Conservation (phyloP, 2,113 vertebrate genomes). For the Lota lota region DNA sequence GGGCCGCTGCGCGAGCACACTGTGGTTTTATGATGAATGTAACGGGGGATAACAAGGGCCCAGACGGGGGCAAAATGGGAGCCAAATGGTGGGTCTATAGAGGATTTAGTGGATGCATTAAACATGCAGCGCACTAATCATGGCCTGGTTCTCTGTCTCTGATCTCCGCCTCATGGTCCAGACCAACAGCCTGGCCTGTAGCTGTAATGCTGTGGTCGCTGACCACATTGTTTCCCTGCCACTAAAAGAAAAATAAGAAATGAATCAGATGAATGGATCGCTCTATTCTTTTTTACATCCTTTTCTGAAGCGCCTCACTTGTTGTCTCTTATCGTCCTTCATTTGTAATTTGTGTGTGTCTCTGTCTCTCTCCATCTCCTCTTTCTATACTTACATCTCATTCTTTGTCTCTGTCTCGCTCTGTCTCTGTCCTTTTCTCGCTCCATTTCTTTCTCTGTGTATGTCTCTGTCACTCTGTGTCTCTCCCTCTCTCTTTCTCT, state of each 20-base stretch:
- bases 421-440: not conserved
- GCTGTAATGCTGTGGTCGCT: slow-evolving; percentile 41
- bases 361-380: slow-evolving; percentile 17
- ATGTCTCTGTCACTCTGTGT: slow-evolving; percentile 22
- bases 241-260: slow-evolving; percentile 41
- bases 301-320: slow-evolving; percentile 25
- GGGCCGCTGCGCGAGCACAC: slow-evolving; percentile 45
- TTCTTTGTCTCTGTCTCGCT: not conserved
- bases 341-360: slow-evolving; percentile 17
- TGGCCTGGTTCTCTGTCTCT: slow-evolving; percentile 32
- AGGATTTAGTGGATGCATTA: slow-evolving; percentile 50
- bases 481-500: slow-evolving; percentile 17
- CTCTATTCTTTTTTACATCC: slow-evolving; percentile 34
- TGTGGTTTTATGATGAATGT: slow-evolving; percentile 72
- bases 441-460: not conserved
- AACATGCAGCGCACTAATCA: slow-evolving; percentile 59
- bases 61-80: slow-evolving; percentile 55
- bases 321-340: slow-evolving; percentile 43
- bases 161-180: slow-evolving; percentile 68
- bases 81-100: slow-evolving; percentile 58
- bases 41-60: slow-evolving; percentile 68
- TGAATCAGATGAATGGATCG: no score
- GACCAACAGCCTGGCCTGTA: slow-evolving; percentile 48
- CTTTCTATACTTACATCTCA: not conserved
- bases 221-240: slow-evolving; percentile 40